Evolutionary conservation across 2,888 invertebrate species (phyloP), one percentile per base, ranked within the genome.

Genomic region (Hirtodrosophila alboralis): DNA sequence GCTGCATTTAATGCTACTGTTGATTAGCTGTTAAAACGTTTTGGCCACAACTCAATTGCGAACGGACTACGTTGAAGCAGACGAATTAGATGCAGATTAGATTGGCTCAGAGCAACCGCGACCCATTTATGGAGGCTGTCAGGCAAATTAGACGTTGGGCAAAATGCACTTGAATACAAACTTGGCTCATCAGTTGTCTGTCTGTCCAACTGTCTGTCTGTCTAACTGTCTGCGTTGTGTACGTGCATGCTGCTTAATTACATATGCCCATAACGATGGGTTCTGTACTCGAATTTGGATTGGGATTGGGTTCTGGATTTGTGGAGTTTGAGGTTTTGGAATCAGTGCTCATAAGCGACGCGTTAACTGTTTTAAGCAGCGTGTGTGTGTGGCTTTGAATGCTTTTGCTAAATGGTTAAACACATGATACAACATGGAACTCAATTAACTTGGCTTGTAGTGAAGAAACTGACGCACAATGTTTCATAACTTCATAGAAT

Each of bases 401-500:
- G 72, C 60, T 16, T n/a, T 37, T 36, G 52, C 65, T 75, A 68
- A 75, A 54, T 72, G 67, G 57, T 43, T 60, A 49, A 41, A 8
- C 60, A 49, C 66, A 30, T 36, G 68, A 49, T 27, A 31, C 40
- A 23, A 56, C 47, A 61, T 51, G 62, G 16, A 76, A 76, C 67
- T 78, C 64, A 80, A 84, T 84, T 84, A 80, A 41, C 41, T 48
- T 26, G 41, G 27, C 13, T 23, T 49, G 58, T 18, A 33, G 38
- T 14, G 28, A 31, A 5, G 60, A 23, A 62, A 48, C 36, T 52
- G 54, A 66, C 18, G 47, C 54, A n/a, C 31, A 30, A 54, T 67
- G 75, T 61, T 64, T 78, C 68, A 79, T 72, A 83, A 67, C 54
- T 73, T 69, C 57, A 74, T 73, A 74, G n/a, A n/a, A 57, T 64